Percentiles rank a stretch among this genome's conserved stretches.
Evolutionary conservation across 2,797 vertebrate species (phyloP).

Genomic region (Anguilla megastoma): DNA sequence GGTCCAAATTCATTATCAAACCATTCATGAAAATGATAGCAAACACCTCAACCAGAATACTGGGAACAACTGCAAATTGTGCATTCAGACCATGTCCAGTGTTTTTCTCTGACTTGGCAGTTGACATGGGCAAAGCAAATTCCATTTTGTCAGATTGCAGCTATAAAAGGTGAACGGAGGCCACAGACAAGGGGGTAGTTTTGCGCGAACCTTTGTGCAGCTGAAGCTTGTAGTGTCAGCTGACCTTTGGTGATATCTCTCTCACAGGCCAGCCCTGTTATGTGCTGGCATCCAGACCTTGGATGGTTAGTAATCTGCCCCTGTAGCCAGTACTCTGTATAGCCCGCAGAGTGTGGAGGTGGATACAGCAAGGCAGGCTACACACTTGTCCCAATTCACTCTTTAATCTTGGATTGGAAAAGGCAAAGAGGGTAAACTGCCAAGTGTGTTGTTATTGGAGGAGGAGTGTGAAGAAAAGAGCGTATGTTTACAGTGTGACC

Average conservation of each 20-base stretch:
- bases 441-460: background rate
- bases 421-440: conserved; percentile 8
- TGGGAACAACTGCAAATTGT: background rate
- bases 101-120: background rate
- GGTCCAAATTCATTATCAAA: background rate
- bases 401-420: conserved; percentile 18
- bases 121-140: background rate
- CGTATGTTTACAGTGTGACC: conserved; percentile 25
- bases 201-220: background rate
- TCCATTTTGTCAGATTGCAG: background rate
- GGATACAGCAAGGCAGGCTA: background rate
- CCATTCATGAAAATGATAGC: background rate
- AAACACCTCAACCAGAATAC: background rate
- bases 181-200: background rate
- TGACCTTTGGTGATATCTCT: conserved; percentile 1
- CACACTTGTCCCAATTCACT: background rate
- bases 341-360: background rate
- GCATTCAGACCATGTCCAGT: background rate
- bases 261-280: background rate
- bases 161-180: background rate
- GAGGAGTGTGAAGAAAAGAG: background rate
- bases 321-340: background rate
- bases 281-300: conserved; percentile 9
- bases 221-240: background rate
- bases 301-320: conserved; percentile 24